These are phyloP conservation scores for Stictocephala bisonia DNA, from an alignment of 2,888 invertebrate species.

Conservation along the genomic window DNA sequence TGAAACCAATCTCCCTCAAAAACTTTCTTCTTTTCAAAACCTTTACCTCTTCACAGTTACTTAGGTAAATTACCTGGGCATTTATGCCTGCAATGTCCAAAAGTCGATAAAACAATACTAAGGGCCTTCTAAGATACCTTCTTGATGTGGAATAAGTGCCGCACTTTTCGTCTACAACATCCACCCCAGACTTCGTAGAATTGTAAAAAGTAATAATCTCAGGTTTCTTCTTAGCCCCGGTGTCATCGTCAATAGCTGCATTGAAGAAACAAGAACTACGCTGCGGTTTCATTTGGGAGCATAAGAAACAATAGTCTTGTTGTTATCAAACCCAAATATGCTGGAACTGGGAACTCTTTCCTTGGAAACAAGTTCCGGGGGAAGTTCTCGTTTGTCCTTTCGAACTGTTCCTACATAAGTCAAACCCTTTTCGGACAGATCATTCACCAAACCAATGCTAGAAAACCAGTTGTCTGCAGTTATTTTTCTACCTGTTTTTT, in stretches of 20 bases:
- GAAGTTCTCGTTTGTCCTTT: conserved; percentile 14
- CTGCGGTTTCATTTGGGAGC: not conserved
- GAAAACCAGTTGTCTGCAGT: conserved; percentile 35
- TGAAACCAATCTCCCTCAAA: conserved; percentile 7
- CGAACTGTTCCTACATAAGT: conserved; percentile 25
- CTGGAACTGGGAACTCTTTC: not conserved
- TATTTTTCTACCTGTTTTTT: conserved; percentile 10
- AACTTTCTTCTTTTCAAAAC: not conserved
- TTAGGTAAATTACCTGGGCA: conserved; percentile 15
- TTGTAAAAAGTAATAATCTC: conserved; percentile 43
- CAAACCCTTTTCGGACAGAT: not conserved
- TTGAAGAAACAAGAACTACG: not conserved
- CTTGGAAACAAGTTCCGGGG: conserved; percentile 5
- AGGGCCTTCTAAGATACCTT: conserved; percentile 12
- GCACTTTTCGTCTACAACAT: conserved; percentile 34
- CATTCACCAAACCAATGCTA: not conserved
- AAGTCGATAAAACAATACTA: conserved; percentile 34
- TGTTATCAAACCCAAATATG: conserved; percentile 11
- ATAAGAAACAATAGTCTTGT: conserved; percentile 1
- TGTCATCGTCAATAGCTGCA: conserved; percentile 5
- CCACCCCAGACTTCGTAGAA: conserved; percentile 38
- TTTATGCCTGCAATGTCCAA: conserved; percentile 42
- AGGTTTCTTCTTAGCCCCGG: conserved; percentile 24
- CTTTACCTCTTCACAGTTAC: not conserved
- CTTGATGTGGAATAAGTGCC: conserved; percentile 26